Conservation (phyloP, 2,113 vertebrate genomes). For the Paramormyrops kingsleyae region DNA sequence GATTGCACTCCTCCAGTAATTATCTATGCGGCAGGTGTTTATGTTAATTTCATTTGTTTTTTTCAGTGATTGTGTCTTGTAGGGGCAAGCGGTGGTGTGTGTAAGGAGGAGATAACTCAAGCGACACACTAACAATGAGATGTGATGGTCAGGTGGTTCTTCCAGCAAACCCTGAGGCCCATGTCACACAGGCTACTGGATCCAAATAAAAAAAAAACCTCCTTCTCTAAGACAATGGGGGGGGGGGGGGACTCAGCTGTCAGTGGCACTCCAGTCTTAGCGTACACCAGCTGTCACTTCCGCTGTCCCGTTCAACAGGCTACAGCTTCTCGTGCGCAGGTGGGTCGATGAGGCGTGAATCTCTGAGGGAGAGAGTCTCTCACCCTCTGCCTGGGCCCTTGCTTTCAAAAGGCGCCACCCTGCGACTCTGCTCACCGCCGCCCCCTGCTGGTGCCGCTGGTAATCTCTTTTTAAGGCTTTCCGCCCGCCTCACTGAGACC, state of each 20-base stretch:
- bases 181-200: background rate
- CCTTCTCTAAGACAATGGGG: background rate
- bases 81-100: background rate
- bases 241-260: background rate
- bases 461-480: background rate
- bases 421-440: background rate
- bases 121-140: background rate
- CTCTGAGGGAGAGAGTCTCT: background rate
- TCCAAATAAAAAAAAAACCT: background rate
- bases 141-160: background rate
- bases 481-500: background rate
- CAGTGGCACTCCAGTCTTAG: background rate
- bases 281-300: background rate
- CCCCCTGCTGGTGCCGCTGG: background rate
- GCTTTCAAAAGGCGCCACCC: background rate
- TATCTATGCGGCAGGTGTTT: background rate
- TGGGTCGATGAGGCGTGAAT: background rate
- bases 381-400: background rate
- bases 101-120: background rate
- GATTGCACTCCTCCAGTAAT: background rate
- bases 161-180: background rate
- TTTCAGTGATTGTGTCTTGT: background rate
- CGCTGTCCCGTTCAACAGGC: background rate
- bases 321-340: background rate
- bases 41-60: background rate